phyloP scores from a whole-genome alignment of 2,888 invertebrate genomes.

The Formica aserva region DNA sequence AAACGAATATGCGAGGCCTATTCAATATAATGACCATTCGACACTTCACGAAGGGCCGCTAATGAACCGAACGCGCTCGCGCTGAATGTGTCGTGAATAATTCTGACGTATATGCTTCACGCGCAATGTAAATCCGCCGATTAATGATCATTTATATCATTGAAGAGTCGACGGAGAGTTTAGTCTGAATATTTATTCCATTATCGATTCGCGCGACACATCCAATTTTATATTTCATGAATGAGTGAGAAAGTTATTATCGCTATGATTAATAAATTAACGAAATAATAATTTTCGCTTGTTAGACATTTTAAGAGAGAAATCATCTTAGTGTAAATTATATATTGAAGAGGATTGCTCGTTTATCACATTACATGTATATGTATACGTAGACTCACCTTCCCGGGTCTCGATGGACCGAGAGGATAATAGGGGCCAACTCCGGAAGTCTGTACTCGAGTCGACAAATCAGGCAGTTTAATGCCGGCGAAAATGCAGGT shows the following conservation, averaged over 20 bases:
- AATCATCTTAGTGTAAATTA: neutral
- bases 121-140: constrained; percentile 18
- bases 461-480: constrained; percentile 80
- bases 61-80: constrained; percentile 74
- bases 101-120: constrained; percentile 15
- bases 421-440: constrained; percentile 68
- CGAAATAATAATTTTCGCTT: neutral
- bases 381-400: constrained; percentile 18
- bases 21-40: constrained; percentile 73
- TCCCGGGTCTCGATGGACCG: constrained; percentile 64
- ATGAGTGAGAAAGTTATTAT: neutral
- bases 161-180: neutral
- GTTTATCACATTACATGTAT: neutral
- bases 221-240: neutral
- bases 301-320: neutral
- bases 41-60: constrained; percentile 73
- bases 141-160: constrained; percentile 16
- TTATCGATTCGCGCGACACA: too few species aligned
- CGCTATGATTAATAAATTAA: neutral
- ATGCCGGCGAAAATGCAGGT: constrained; percentile 78
- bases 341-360: neutral
- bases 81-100: constrained; percentile 24
- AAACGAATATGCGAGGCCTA: constrained; percentile 74
- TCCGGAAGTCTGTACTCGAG: constrained; percentile 70
- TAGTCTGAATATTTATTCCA: neutral